Base-by-base conservation (phyloP, 2,888 invertebrate species). In the Spodoptera exigua region DNA sequence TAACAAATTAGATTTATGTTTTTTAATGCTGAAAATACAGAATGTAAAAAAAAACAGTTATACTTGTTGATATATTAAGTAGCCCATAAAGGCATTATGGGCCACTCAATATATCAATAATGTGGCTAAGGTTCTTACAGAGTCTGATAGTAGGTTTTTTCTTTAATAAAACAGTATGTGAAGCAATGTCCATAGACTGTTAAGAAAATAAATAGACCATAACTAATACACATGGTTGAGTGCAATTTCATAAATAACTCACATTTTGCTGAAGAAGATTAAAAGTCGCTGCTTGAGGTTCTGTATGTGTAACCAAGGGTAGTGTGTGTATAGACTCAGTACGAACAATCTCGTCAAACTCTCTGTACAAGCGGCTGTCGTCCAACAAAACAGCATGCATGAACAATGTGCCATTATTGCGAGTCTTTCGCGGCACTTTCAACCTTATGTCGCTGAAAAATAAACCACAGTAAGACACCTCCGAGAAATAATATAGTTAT, bases 401-500 rank as follows among this genome's bases (percentile, higher is more conserved):
- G 83, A 95, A 97, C 44, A 99, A 85, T 5, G 97, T 97, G 0
- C 99, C 99, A 95, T 99, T 99, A 58, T 96, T 95, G 12, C 97
- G 95, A 0, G 97, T 97, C 85, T 95, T 95, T 17, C 91, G 88
- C 3, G 98, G 97, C 69, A 99, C 92, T 68, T 95, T 95, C 52
- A 99, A 87, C 52, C 92, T 93, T 21, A 98, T 82, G 47, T 95
- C 95, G 78, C 98, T 98, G 84, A 41, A 83, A 84, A 56, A 55
- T 32, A 51, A 63, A 1, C 70, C 3, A 32, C 18, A 17, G 27
- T 52, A 12, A 32, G 41, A 48, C 37, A 1, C 7, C 27, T 27
- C 27, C 27, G 9, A 27, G 27, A 27, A 27, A 27, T 27, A 1
- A 9, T 27, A 27, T 27, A 27, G 27, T 9, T 27, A 27, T 27